Percentiles rank a stretch among this genome's conserved stretches.
Evolutionary conservation across 2,888 invertebrate genomes (phyloP).

Genomic region (Metallyticus violacea): DNA sequence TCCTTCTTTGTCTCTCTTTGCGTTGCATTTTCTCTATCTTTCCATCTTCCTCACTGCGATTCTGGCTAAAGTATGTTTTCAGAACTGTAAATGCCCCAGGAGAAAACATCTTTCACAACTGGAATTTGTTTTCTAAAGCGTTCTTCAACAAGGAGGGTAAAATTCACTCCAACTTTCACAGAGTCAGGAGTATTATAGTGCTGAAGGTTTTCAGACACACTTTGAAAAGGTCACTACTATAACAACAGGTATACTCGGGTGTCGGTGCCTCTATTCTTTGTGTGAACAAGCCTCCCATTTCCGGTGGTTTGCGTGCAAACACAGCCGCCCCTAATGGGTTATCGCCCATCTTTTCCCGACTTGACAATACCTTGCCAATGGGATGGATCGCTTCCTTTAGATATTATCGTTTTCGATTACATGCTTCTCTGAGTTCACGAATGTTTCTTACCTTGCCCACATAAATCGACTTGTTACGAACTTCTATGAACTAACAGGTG

Average conservation of each 20-base stretch:
- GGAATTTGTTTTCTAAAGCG: neutral
- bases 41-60: neutral
- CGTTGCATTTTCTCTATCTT: neutral
- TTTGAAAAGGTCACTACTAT: neutral
- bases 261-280: neutral
- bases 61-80: too few relatives aligned
- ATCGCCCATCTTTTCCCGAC: neutral
- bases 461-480: neutral
- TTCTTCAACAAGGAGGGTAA: neutral
- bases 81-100: too few relatives aligned
- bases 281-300: slow-evolving; percentile 9
- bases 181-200: neutral
- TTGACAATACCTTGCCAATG: neutral
- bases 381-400: neutral
- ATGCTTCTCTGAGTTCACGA: neutral
- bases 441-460: neutral
- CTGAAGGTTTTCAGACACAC: neutral
- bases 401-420: neutral
- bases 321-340: neutral
- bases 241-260: neutral
- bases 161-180: neutral
- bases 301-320: neutral
- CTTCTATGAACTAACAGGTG: neutral
- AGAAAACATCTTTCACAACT: neutral
- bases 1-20: neutral